These are phyloP conservation scores for Darevskia mixta DNA, from an alignment of 2,797 vertebrate species.

Conservation along the genomic window DNA sequence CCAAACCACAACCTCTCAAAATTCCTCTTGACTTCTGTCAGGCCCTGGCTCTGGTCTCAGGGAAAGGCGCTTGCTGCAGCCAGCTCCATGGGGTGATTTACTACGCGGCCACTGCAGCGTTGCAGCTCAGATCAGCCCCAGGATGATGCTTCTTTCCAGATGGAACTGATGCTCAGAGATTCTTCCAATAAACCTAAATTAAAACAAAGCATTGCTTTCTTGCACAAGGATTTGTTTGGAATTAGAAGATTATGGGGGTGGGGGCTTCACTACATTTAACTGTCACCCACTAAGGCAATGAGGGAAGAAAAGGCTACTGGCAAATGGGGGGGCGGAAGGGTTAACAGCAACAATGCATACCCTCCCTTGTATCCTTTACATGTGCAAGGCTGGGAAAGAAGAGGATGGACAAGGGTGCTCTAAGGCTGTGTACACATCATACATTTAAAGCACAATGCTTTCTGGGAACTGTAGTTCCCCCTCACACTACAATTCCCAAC, in stretches of 20 bases:
- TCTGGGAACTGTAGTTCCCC: no score
- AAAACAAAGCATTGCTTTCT: not conserved
- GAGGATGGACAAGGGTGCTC: not conserved
- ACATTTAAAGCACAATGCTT: no score
- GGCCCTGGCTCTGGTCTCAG: constrained; percentile 51
- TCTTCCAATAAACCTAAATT: not conserved
- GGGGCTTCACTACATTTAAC: no score
- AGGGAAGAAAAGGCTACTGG: not conserved
- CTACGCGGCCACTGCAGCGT: constrained; percentile 30
- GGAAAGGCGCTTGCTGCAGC: constrained; percentile 43
- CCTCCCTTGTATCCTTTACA: not conserved
- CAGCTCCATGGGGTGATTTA: constrained; percentile 55
- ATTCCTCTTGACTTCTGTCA: constrained; percentile 73
- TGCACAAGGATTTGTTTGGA: not conserved
- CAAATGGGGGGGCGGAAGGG: not conserved
- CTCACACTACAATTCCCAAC: no score
- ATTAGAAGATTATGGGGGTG: not conserved
- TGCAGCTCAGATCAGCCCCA: constrained; percentile 39
- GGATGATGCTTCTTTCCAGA: constrained; percentile 38
- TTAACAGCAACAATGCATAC: not conserved
- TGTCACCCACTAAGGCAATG: not conserved
- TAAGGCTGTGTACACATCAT: not conserved
- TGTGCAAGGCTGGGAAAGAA: not conserved
- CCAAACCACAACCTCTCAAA: constrained; percentile 73
- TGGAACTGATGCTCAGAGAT: constrained; percentile 1